A percentile compares a stretch with the other conserved stretches of the same genome.
phyloP scores from a whole-genome alignment of 2,888 invertebrate species.

The Acholoe squamosa region DNA sequence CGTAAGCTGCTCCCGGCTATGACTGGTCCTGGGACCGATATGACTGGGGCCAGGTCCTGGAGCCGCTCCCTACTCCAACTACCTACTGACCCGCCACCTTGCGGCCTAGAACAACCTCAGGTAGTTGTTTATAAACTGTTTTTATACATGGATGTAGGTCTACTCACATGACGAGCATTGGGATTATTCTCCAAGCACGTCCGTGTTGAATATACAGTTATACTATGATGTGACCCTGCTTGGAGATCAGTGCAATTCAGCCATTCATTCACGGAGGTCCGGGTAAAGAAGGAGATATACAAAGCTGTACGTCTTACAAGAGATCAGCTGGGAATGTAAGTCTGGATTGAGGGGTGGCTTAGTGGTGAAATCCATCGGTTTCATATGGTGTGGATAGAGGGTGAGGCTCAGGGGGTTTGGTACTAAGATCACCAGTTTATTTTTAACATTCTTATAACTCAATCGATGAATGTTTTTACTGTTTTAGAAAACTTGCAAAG shows the following conservation, averaged over 20 bases:
- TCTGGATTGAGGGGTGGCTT: not conserved
- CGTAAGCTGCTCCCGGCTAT: not conserved
- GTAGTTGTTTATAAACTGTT: not conserved
- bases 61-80: not conserved
- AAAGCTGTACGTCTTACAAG: not conserved
- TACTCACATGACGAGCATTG: not conserved
- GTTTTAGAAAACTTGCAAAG: no score
- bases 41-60: not conserved
- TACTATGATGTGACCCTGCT: not conserved
- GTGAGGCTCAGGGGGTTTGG: no score
- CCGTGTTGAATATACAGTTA: not conserved
- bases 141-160: not conserved
- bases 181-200: not conserved
- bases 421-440: no score
- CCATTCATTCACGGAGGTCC: conserved; percentile 27
- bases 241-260: not conserved
- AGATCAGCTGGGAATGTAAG: not conserved
- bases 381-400: not conserved
- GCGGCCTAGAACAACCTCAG: not conserved
- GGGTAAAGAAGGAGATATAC: not conserved
- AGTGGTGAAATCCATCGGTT: not conserved
- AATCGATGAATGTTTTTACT: no score
- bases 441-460: no score
- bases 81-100: not conserved
- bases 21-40: not conserved